Base-by-base conservation (phyloP, 2,888 invertebrate species). In the Morpho achilles region DNA sequence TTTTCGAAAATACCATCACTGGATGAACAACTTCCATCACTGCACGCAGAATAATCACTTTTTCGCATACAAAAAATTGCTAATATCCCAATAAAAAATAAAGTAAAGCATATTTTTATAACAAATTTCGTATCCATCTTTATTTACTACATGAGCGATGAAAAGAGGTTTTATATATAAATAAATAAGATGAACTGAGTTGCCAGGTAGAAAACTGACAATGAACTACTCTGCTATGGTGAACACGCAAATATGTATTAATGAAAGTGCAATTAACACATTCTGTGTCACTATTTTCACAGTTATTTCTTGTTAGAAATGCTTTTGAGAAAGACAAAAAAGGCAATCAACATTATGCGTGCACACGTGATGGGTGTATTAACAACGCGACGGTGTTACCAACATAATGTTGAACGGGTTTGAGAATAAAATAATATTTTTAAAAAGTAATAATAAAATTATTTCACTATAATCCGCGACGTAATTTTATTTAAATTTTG, bases 181-280 rank as follows among this genome's bases (percentile, higher is more conserved):
- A 8, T 7, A 50, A 39, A 43, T 9, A 43, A 9, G 7, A 3
- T 43, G 2, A 43, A n/a, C 52, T 39, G 9, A 68, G 76, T 76
- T 76, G 70, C 67, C 75, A 66, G 72, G 65, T 50, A 67, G 70
- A 71, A 78, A 75, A 73, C 77, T 66, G 73, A 71, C 72, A 77
- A 73, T 72, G 67, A 62, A 86, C 85, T 86, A 85, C 71, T 67
- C 67, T 70, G 70, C 66, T 65, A 65, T 70, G 70, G 64, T 65
- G 63, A 67, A 68, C 68, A 70, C 69, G 73, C 71, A 69, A 73
- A 79, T 70, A 66, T 72, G 75, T 75, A 76, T 75, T 78, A 81
- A 84, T 82, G 80, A 79, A 80, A 75, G 73, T 70, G 70, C 78
- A 84, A 85, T 88, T 88, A 88, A 81, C 88, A 85, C 70, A 69